Conservation (phyloP, 1,140 invertebrate species). For the Monomorium pharaonis region DNA sequence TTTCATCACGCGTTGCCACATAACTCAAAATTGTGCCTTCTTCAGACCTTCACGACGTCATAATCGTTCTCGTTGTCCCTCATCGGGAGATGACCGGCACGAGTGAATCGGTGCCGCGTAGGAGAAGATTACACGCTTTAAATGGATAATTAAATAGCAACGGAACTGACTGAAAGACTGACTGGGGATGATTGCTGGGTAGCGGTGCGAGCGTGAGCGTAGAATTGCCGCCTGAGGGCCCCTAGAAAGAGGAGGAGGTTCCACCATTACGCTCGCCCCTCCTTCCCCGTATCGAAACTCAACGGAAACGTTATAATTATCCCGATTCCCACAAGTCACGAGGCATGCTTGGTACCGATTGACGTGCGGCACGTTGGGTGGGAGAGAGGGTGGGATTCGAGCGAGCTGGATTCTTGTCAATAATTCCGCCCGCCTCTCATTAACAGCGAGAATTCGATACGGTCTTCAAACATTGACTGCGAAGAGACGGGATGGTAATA, state of each 20-base stretch:
- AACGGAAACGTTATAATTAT: conserved; percentile 84
- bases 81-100: conserved; percentile 65
- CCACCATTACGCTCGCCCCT: conserved; percentile 75
- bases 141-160: conserved; percentile 86
- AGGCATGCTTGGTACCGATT: conserved; percentile 68
- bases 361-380: conserved; percentile 63
- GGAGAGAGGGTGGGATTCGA: conserved; percentile 11
- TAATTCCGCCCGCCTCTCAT: conserved; percentile 60
- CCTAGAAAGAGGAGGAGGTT: conserved; percentile 75
- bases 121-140: conserved; percentile 85
- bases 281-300: conserved; percentile 80
- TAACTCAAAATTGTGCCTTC: not conserved
- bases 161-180: conserved; percentile 86
- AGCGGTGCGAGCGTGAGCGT: conserved; percentile 84
- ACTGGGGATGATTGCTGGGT: conserved; percentile 85
- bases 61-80: conserved; percentile 55
- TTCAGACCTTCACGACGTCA: conserved; percentile 39
- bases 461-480: conserved; percentile 54
- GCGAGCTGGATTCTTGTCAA: conserved; percentile 60
- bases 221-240: conserved; percentile 83
- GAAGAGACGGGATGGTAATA: conserved; percentile 39
- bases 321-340: conserved; percentile 82
- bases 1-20: not conserved
- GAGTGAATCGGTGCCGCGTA: conserved; percentile 76
- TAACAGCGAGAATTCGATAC: conserved; percentile 59